A percentile compares a stretch with the other conserved stretches of the same genome.
Evolutionary conservation across 2,888 invertebrate species (phyloP).

Genomic region (Mimachlamys varia): DNA sequence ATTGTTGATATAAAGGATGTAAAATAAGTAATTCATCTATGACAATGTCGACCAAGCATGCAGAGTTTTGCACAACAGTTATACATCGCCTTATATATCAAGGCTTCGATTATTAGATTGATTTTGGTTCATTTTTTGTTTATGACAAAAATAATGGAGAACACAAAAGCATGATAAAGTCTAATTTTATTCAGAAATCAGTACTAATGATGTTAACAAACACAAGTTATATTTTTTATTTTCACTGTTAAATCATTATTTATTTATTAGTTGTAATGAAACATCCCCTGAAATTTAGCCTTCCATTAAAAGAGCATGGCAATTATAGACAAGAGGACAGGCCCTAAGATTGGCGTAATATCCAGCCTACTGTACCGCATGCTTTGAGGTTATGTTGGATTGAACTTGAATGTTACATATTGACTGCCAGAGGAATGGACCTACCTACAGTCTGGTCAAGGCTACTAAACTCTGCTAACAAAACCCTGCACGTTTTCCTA

Average conservation of each 20-base stretch:
- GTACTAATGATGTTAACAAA: conserved; percentile 19
- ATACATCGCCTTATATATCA: conserved; percentile 2
- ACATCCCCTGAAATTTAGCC: background rate
- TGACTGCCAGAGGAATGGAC: conserved; percentile 28
- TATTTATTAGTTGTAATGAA: conserved; percentile 20
- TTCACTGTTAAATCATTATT: background rate
- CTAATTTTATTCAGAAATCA: background rate
- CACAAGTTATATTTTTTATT: conserved; percentile 2
- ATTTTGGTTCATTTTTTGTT: background rate
- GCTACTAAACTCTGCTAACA: conserved; percentile 36
- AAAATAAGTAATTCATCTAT: background rate
- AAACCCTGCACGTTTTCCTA: conserved; percentile 32
- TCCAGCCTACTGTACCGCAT: background rate
- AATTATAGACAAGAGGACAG: background rate
- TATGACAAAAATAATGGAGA: background rate
- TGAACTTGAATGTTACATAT: conserved; percentile 5
- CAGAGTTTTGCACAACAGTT: background rate
- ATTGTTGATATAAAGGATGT: background rate
- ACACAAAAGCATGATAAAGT: background rate
- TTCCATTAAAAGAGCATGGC: background rate
- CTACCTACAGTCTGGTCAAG: conserved; percentile 20
- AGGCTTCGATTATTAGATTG: background rate
- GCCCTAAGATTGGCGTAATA: background rate
- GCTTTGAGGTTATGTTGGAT: background rate
- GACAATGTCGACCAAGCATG: background rate